These are phyloP conservation scores for Physeter macrocephalus DNA, from an alignment of 2,113 vertebrate species.

Conservation along the genomic window DNA sequence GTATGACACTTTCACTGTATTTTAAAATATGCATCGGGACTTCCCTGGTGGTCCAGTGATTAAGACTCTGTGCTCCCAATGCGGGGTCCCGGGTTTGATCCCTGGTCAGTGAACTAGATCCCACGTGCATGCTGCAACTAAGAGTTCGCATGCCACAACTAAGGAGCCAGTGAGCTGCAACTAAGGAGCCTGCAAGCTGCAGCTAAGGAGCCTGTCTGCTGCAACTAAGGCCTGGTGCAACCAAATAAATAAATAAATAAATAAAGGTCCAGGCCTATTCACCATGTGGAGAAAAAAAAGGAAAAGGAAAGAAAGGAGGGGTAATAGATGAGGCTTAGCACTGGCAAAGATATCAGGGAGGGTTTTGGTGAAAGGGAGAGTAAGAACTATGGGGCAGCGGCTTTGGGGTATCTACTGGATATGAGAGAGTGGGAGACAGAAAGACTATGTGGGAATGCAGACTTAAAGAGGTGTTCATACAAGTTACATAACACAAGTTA, in stretches of 20 bases:
- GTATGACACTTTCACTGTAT: not conserved
- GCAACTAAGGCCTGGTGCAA: no score
- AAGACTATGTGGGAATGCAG: not conserved
- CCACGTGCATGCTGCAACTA: no score
- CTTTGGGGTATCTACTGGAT: not conserved
- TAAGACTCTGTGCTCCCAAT: no score
- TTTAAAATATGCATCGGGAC: not conserved
- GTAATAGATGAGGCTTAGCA: not conserved
- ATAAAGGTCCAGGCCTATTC: not conserved
- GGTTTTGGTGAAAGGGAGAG: not conserved
- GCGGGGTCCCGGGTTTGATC: no score
- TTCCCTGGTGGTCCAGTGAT: no score
- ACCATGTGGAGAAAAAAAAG: not conserved
- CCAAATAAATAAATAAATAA: no score
- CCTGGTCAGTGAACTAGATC: no score
- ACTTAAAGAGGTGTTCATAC: not conserved
- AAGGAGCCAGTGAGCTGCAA: accelerated
- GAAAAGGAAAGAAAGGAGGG: not conserved
- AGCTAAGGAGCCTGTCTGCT: no score
- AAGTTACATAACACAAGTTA: not conserved
- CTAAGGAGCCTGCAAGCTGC: no score
- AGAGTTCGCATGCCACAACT: no score
- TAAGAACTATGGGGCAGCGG: not conserved
- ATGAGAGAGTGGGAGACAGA: not conserved
- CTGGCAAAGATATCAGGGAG: not conserved